Evolutionary conservation across 2,797 vertebrate genomes (phyloP), one percentile per base, ranked within the genome.

Genomic region (Hydrophis major): DNA sequence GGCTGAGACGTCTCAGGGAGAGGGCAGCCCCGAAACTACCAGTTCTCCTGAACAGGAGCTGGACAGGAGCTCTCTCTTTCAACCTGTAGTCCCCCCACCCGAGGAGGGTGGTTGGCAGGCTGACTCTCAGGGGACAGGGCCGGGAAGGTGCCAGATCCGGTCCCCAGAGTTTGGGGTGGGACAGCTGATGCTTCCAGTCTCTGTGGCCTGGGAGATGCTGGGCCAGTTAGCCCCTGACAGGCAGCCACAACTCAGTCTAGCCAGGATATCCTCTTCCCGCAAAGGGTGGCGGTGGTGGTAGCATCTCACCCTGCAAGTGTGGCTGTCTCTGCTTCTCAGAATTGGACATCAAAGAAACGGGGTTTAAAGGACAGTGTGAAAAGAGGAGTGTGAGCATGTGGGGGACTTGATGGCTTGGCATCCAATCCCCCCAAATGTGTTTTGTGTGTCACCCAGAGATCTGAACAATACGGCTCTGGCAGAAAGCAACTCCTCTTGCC

Each of bases 321-420:
- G 18, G 16, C 16, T 78, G 69, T 74, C 32, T 37, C 32, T 74
- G 32, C 69, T 42, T 42, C 32, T 37, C 69, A 42, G 4, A 78
- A 78, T 42, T 37, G 32, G 18, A 18, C 32, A 10, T 42, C 32
- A 78, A 78, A 78, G 69, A 78, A 37, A 42, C 16, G 18, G 69
- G 32, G 69, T 3, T 78, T 78, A 37, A 20, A 42, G n/a, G n/a
- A 32, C 13, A 32, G n/a, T 32, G n/a, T 69, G 63, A 69, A 69
- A 32, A n/a, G 63, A 69, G 13, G 25, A 2, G 14, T 18, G 5
- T 32, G 14, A 66, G 11, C 1, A 0, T 18, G 13, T 1, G 4
- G 25, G 28, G 12, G 14, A 69, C n/a, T 32, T 32, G 66, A 74
- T 74, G 2, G 16, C 66, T 74, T 5, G 2, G 66, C n/a, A 78